A percentile compares a stretch with the other conserved stretches of the same genome.
phyloP scores from a whole-genome alignment of 2,797 vertebrate species.

The Tenualosa ilisha region DNA sequence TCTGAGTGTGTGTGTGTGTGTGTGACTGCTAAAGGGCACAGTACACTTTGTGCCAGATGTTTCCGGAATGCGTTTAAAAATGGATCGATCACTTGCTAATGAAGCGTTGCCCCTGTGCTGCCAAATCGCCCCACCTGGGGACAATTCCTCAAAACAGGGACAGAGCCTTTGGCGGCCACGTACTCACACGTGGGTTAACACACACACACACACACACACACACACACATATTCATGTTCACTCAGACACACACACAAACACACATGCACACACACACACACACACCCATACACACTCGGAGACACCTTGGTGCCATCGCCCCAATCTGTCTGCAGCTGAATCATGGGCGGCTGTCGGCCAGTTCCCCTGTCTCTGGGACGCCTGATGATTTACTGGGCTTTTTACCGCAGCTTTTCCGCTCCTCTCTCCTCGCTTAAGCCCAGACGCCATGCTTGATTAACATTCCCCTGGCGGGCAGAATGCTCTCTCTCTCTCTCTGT shows the following conservation, averaged over 20 bases:
- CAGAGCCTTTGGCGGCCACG: too few species aligned
- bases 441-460: not conserved
- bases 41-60: not conserved
- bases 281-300: not conserved
- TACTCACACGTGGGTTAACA: not conserved
- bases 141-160: too few species aligned
- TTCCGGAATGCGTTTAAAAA: slow-evolving; percentile 1
- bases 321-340: slow-evolving; percentile 12
- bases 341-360: not conserved
- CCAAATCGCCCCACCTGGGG: not conserved
- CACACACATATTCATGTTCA: not conserved
- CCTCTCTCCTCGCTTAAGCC: not conserved
- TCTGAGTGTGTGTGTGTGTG: not conserved
- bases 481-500: too few species aligned
- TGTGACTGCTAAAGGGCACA: not conserved
- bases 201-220: not conserved
- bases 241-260: not conserved
- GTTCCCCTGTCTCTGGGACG: not conserved
- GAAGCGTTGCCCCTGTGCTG: not conserved
- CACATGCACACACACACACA: too few species aligned
- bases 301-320: not conserved
- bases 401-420: not conserved
- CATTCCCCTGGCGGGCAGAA: too few species aligned
- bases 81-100: slow-evolving; percentile 1
- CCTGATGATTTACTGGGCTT: not conserved